These are phyloP conservation scores for Scrobipalpa costella DNA, from an alignment of 2,888 invertebrate species.

Conservation along the genomic window DNA sequence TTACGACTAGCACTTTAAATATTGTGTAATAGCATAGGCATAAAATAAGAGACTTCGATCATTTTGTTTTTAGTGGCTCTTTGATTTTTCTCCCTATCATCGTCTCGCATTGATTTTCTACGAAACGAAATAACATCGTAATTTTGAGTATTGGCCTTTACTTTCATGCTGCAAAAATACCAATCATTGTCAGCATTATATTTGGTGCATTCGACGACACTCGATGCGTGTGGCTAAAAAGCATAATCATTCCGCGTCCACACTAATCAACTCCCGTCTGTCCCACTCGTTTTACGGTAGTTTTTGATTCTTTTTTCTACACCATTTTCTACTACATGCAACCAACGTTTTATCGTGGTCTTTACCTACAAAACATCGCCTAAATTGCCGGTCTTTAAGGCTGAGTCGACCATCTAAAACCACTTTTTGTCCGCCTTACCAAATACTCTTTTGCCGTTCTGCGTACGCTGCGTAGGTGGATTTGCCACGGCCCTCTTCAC, in stretches of 20 bases:
- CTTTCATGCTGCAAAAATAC: no score
- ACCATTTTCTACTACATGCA: constrained; percentile 3
- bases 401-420: background rate
- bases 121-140: no score
- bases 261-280: background rate
- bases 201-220: background rate
- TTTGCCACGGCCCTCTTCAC: constrained; percentile 3
- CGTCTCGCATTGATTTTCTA: no score
- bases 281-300: background rate
- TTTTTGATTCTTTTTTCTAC: background rate
- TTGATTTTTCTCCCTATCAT: no score
- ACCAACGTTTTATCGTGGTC: constrained; percentile 3
- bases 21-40: no score
- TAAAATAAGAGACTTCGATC: no score
- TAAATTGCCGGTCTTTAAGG: background rate
- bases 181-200: background rate
- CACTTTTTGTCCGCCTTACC: constrained; percentile 6
- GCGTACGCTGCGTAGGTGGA: background rate
- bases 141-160: background rate
- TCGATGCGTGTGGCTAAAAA: constrained; percentile 4
- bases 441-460: background rate
- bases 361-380: constrained; percentile 3
- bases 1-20: no score
- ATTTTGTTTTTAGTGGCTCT: no score
- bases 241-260: constrained; percentile 3